phyloP scores from a whole-genome alignment of 53 echinoderm and acorn worm species.

The Holothuria leucospilota region DNA sequence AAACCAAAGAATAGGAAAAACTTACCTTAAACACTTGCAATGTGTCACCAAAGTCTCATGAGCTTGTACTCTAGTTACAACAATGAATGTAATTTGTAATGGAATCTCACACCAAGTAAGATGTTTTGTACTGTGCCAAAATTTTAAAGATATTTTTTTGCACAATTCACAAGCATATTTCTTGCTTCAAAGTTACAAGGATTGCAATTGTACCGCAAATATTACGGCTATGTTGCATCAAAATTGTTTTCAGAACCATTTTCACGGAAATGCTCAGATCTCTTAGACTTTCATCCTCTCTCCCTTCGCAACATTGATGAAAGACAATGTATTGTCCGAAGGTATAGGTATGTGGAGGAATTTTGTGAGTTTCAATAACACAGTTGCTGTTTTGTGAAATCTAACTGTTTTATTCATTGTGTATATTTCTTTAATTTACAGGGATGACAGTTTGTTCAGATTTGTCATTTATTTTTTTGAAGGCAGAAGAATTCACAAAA shows the following conservation, averaged over 20 bases:
- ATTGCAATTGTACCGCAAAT: slow-evolving; percentile 15
- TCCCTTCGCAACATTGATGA: slow-evolving; percentile 6
- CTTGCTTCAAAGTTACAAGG: slow-evolving; percentile 3
- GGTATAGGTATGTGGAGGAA: slow-evolving; percentile 29
- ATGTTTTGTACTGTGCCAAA: slow-evolving; percentile 1
- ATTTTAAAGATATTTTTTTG: slow-evolving; percentile 1
- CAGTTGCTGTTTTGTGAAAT: too few species aligned
- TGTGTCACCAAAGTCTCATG: slow-evolving; percentile 22
- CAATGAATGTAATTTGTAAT: slow-evolving; percentile 14
- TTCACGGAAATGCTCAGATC: background rate
- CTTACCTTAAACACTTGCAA: slow-evolving; percentile 15
- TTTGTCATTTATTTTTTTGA: background rate
- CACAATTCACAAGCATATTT: slow-evolving; percentile 35
- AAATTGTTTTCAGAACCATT: slow-evolving; percentile 27
- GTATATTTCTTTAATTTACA: too few species aligned
- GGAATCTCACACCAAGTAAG: slow-evolving; percentile 3
- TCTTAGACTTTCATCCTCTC: slow-evolving; percentile 14
- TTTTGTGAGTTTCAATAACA: background rate
- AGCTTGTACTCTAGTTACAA: background rate
- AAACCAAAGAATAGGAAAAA: slow-evolving; percentile 34
- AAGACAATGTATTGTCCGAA: slow-evolving; percentile 3
- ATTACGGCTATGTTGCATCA: slow-evolving; percentile 25
- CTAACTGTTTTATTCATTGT: too few species aligned
- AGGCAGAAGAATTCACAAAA: background rate
- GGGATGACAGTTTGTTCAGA: background rate